Evolutionary conservation across 2,797 vertebrate species (phyloP).

Genomic region (Acipenser ruthenus): DNA sequence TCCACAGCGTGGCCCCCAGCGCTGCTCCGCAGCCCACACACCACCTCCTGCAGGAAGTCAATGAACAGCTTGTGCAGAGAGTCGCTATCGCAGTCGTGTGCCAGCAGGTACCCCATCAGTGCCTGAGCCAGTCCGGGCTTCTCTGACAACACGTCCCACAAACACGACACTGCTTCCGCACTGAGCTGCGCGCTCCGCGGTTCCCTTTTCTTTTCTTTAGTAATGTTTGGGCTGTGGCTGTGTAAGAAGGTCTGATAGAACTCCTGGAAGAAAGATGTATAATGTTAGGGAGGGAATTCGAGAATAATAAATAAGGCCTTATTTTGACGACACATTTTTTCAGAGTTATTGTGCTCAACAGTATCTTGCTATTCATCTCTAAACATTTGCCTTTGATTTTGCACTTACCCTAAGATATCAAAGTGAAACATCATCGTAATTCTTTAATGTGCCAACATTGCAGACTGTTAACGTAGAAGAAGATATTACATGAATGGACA

Average conservation of each 20-base stretch:
- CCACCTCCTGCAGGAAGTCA: conserved; percentile 61
- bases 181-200: conserved; percentile 40
- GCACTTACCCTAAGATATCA: too few relatives aligned
- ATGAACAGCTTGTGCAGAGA: conserved; percentile 67
- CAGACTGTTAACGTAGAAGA: not conserved
- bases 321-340: too few relatives aligned
- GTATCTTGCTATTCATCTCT: too few relatives aligned
- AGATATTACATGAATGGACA: not conserved
- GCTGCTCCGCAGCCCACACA: conserved; percentile 45
- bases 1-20: conserved; percentile 44
- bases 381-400: too few relatives aligned
- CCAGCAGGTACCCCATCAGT: conserved; percentile 63
- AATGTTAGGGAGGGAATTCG: too few relatives aligned
- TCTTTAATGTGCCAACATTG: too few relatives aligned
- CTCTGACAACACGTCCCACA: conserved; percentile 61
- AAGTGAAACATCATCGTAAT: too few relatives aligned
- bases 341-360: too few relatives aligned
- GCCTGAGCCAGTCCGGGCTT: conserved; percentile 64
- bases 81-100: conserved; percentile 25
- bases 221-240: conserved; percentile 31
- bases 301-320: too few relatives aligned
- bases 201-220: conserved; percentile 37
- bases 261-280: conserved; percentile 54
- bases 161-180: conserved; percentile 53
- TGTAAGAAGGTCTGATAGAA: conserved; percentile 66